These are phyloP conservation scores for Bucco capensis DNA, from an alignment of 2,113 vertebrate genomes.

Conservation along the genomic window DNA sequence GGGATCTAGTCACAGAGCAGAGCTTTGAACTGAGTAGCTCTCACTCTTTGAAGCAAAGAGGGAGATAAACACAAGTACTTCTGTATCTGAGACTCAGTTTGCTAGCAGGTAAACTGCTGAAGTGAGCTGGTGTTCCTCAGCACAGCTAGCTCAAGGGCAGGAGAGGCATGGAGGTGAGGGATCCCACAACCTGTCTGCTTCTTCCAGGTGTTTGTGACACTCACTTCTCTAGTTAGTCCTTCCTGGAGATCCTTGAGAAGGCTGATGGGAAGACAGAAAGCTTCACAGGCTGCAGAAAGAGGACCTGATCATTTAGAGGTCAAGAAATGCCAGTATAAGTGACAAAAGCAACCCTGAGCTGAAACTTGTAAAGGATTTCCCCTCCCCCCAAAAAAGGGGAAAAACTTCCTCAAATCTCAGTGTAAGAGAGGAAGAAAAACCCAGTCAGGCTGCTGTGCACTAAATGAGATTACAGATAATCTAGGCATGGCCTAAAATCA, in stretches of 20 bases:
- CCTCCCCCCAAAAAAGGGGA: background rate
- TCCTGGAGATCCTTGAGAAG: background rate
- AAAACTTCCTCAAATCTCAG: background rate
- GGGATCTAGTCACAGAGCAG: background rate
- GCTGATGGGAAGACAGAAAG: background rate
- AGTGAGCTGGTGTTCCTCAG: background rate
- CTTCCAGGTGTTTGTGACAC: fast-evolving
- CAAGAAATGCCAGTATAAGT: background rate
- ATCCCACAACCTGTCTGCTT: background rate
- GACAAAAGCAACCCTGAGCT: background rate
- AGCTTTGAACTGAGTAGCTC: slow-evolving; percentile 26
- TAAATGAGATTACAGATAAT: slow-evolving; percentile 46
- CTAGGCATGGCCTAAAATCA: slow-evolving; percentile 49
- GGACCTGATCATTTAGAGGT: background rate
- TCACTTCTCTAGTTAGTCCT: background rate
- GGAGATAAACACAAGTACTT: background rate
- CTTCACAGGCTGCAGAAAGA: background rate
- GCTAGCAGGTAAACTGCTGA: background rate
- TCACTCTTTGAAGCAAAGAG: background rate
- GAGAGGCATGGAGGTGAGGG: background rate
- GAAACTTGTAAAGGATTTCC: background rate
- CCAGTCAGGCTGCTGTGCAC: background rate
- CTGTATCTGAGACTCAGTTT: background rate
- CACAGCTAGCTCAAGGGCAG: background rate
- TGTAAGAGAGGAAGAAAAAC: background rate